These are phyloP conservation scores for Hypsopygia costalis DNA, from an alignment of 2,888 invertebrate genomes.

Conservation along the genomic window DNA sequence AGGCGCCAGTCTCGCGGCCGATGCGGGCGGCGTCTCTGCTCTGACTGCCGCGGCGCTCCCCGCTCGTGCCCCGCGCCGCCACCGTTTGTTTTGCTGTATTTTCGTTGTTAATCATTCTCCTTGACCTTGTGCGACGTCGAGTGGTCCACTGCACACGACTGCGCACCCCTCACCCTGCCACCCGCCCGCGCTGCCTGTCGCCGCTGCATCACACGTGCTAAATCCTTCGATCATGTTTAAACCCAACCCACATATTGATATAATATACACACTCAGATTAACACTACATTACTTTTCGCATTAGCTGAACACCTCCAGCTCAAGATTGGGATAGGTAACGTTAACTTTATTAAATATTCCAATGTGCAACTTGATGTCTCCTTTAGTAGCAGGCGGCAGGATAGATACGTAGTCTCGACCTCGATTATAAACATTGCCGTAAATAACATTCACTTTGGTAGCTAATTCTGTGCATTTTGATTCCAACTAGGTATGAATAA, in stretches of 20 bases:
- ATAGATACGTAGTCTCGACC: no score
- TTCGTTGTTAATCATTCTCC: conserved; percentile 82
- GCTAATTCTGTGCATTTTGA: no score
- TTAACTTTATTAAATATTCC: no score
- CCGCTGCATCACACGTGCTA: conserved; percentile 69
- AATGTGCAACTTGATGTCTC: no score
- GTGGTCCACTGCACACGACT: conserved; percentile 80
- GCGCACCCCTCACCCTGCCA: conserved; percentile 67
- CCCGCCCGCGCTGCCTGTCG: conserved; percentile 60
- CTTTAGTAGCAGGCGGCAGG: no score
- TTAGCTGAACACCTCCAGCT: not conserved
- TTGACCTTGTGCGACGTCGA: conserved; percentile 80
- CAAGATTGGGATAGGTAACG: no score
- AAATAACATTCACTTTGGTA: no score
- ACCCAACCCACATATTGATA: not conserved
- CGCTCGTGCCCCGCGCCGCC: conserved; percentile 60
- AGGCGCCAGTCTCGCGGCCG: conserved; percentile 65
- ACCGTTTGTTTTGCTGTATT: conserved; percentile 80
- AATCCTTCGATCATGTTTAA: conserved; percentile 17
- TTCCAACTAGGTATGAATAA: no score
- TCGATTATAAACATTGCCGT: no score
- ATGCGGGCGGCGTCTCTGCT: conserved; percentile 69
- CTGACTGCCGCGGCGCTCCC: conserved; percentile 68
- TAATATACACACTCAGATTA: not conserved
- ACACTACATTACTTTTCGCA: not conserved